These are phyloP conservation scores for Lutraria lutraria DNA, from an alignment of 2,888 invertebrate species.

Conservation along the genomic window DNA sequence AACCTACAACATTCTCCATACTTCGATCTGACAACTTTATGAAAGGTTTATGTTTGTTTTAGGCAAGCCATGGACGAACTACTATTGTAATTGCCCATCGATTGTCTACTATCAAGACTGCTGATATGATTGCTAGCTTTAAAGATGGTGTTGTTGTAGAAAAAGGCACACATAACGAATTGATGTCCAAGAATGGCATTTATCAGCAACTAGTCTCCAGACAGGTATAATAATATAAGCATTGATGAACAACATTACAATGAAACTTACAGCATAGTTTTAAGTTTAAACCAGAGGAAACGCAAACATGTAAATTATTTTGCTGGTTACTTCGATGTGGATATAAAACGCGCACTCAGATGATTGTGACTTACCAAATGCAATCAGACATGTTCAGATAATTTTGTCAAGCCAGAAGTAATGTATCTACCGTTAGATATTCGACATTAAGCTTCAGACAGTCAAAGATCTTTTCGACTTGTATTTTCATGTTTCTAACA, in stretches of 20 bases:
- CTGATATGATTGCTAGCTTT: conserved; percentile 88
- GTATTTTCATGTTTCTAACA: too few relatives aligned
- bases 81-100: conserved; percentile 88
- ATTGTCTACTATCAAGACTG: conserved; percentile 88
- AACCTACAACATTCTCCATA: too few relatives aligned
- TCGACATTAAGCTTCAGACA: too few relatives aligned
- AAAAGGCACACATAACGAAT: conserved; percentile 87
- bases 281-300: neutral
- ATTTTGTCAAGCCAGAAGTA: too few relatives aligned
- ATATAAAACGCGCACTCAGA: too few relatives aligned
- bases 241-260: neutral
- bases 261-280: neutral
- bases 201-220: conserved; percentile 87
- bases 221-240: conserved; percentile 80
- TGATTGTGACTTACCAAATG: too few relatives aligned
- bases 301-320: too few relatives aligned
- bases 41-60: neutral
- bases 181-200: conserved; percentile 87
- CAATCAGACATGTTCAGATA: too few relatives aligned
- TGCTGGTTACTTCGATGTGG: too few relatives aligned
- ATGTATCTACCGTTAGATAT: too few relatives aligned
- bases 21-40: neutral
- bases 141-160: conserved; percentile 88
- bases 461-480: too few relatives aligned
- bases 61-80: conserved; percentile 87